Evolutionary conservation across 2,113 vertebrate species (phyloP).

Genomic region (Puffinus mauretanicus): DNA sequence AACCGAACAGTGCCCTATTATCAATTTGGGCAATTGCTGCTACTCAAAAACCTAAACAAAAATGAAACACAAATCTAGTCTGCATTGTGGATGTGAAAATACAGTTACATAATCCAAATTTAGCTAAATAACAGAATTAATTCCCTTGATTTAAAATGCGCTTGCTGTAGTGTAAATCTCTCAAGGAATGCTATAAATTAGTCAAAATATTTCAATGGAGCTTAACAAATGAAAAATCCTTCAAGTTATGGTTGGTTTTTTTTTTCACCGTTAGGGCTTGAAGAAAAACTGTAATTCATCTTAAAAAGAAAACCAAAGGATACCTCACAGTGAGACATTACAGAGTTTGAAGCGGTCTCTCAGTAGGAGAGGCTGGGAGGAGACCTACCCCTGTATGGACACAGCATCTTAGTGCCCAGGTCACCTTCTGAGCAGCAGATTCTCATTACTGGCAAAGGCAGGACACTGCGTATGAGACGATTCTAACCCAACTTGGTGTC

Average conservation of each 20-base stretch:
- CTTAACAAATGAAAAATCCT: background rate
- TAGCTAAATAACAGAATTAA: background rate
- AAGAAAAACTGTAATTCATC: background rate
- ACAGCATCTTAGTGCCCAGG: background rate
- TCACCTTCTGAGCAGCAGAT: background rate
- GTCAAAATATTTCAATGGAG: background rate
- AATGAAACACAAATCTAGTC: background rate
- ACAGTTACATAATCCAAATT: background rate
- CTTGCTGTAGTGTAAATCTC: background rate
- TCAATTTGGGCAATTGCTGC: background rate
- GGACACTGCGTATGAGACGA: background rate
- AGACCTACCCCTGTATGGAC: background rate
- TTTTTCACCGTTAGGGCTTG: background rate
- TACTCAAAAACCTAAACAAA: background rate
- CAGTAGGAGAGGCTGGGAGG: background rate
- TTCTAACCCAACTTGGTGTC: background rate
- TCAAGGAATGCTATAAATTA: background rate
- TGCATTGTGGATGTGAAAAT: background rate
- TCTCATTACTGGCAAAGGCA: background rate
- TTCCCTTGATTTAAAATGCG: background rate
- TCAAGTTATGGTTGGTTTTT: background rate
- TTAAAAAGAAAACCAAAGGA: background rate
- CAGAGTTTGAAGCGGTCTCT: background rate
- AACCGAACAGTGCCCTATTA: background rate
- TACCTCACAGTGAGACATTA: background rate